A percentile compares a stretch with the other conserved stretches of the same genome.
phyloP scores from a whole-genome alignment of 2,888 invertebrate genomes.

The Arenicola marina region DNA sequence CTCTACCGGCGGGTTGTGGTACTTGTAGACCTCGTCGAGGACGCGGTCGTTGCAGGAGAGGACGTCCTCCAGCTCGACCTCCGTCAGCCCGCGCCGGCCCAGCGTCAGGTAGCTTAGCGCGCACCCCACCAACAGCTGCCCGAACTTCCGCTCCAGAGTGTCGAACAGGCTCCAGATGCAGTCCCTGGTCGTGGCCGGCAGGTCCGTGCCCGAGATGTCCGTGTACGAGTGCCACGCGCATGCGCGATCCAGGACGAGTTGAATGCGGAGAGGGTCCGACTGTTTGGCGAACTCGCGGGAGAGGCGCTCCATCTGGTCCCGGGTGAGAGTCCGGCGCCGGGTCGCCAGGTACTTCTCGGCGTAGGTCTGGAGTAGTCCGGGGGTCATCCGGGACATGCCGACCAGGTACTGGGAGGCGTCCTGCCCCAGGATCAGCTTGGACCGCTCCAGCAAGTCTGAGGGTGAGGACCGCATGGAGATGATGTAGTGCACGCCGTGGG shows the following conservation, averaged over 20 bases:
- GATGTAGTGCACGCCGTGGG: constrained; percentile 13
- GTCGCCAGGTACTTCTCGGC: constrained; percentile 39
- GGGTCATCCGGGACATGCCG: neutral
- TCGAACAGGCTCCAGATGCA: constrained; percentile 24
- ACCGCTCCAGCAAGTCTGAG: neutral
- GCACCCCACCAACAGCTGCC: constrained; percentile 37
- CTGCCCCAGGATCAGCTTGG: neutral
- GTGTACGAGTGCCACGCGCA: constrained; percentile 43
- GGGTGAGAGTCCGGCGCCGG: constrained; percentile 39
- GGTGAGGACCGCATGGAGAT: constrained; percentile 6
- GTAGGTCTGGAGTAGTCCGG: constrained; percentile 30
- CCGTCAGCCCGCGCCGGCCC: constrained; percentile 44
- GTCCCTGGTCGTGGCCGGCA: neutral
- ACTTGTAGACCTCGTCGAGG: constrained; percentile 27
- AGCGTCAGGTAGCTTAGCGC: constrained; percentile 44
- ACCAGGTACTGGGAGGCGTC: neutral
- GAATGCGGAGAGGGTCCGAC: constrained; percentile 46
- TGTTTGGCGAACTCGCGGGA: constrained; percentile 34
- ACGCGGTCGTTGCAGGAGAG: constrained; percentile 43
- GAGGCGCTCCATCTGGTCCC: constrained; percentile 35
- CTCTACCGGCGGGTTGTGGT: constrained; percentile 51
- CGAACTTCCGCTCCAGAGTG: constrained; percentile 48
- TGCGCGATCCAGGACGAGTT: constrained; percentile 48
- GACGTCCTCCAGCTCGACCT: constrained; percentile 53
- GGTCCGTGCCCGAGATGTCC: neutral